phyloP scores from a whole-genome alignment of 2,113 vertebrate genomes.

The Piprites chloris region DNA sequence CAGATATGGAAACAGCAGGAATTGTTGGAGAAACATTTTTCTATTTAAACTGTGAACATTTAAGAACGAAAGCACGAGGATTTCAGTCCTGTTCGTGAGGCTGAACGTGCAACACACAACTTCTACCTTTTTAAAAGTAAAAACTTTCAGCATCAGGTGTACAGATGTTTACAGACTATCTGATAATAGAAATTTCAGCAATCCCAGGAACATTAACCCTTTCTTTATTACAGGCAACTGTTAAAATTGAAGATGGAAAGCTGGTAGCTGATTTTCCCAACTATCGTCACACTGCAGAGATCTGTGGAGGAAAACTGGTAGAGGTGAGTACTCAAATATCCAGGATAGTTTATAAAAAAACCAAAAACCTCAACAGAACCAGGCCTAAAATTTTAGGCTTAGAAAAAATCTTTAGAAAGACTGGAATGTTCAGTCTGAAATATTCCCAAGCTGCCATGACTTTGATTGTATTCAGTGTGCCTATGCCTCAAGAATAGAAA shows the following conservation, averaged over 20 bases:
- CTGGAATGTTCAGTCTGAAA: background rate
- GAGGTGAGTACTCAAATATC: constrained; percentile 75
- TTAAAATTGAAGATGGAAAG: constrained; percentile 77
- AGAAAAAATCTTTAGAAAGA: background rate
- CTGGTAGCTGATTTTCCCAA: constrained; percentile 79
- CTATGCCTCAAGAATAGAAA: background rate
- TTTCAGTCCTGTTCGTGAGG: background rate
- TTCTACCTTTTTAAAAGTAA: background rate
- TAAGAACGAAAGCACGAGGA: background rate
- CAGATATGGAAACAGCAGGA: background rate
- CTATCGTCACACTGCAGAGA: constrained; percentile 81
- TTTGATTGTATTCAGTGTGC: background rate
- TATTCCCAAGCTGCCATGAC: background rate
- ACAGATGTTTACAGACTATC: background rate
- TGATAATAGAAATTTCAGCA: background rate
- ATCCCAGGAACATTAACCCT: background rate
- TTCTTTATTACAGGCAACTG: constrained; percentile 69
- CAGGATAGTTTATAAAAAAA: background rate
- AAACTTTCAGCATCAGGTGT: background rate
- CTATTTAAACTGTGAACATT: background rate
- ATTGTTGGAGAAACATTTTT: background rate
- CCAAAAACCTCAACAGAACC: background rate
- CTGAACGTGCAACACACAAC: background rate
- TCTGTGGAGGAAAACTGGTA: constrained; percentile 78
- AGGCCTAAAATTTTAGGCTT: background rate